phyloP scores from a whole-genome alignment of 2,797 vertebrate genomes.

The Poliocrania exsul region DNA sequence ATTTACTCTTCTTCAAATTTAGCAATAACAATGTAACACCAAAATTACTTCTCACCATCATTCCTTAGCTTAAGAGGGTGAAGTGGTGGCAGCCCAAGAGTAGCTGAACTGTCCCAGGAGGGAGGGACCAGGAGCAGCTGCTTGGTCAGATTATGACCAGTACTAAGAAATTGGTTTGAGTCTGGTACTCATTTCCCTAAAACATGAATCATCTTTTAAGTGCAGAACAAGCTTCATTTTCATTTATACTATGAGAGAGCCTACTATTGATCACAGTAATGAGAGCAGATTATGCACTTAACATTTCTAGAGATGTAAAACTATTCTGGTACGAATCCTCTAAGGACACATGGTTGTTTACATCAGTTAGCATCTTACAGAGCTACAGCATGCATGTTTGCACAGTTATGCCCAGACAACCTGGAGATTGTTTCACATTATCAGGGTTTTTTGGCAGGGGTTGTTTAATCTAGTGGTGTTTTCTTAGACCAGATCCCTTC shows the following conservation, averaged over 20 bases:
- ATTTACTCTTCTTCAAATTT: background rate
- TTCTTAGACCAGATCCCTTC: background rate
- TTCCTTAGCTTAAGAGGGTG: background rate
- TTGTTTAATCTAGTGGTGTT: background rate
- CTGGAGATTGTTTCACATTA: background rate
- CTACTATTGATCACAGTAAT: background rate
- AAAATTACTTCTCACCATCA: background rate
- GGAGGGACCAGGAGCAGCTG: background rate
- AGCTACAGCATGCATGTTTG: background rate
- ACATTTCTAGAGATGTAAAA: background rate
- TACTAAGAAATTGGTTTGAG: background rate
- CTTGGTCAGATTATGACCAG: background rate
- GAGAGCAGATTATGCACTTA: background rate
- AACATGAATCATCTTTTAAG: background rate
- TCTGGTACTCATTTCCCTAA: background rate
- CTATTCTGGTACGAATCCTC: background rate
- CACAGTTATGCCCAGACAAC: background rate
- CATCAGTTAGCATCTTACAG: background rate
- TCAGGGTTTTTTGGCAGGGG: background rate
- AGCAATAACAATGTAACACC: background rate
- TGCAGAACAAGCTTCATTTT: background rate
- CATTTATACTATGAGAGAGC: background rate
- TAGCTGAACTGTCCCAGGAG: background rate
- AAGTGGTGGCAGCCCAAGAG: rapidly evolving
- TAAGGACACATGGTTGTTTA: background rate